phyloP scores from a whole-genome alignment of 2,797 vertebrate species.

The Poeciliopsis paucimaculata region DNA sequence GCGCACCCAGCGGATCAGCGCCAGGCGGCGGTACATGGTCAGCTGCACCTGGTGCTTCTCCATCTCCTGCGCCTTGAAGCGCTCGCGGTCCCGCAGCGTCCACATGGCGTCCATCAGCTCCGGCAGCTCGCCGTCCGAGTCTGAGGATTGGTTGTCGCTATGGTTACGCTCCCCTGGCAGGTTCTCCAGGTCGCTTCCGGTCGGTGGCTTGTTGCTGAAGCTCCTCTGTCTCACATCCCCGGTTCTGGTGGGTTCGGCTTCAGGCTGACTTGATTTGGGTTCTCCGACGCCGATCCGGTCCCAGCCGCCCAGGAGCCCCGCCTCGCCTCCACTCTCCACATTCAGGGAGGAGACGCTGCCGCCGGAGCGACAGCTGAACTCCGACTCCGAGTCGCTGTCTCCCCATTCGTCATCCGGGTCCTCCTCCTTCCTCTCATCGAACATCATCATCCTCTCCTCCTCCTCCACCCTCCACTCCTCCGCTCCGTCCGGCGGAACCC shows the following conservation, averaged over 20 bases:
- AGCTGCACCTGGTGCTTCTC: conserved; percentile 95
- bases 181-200: conserved; percentile 27
- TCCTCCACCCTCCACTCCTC: conserved; percentile 84
- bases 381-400: conserved; percentile 87
- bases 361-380: conserved; percentile 86
- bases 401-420: conserved; percentile 70
- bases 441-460: conserved; percentile 30
- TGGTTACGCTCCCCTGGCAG: conserved; percentile 28
- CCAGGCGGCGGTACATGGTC: conserved; percentile 96
- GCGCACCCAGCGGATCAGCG: conserved; percentile 94
- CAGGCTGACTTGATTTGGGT: conserved; percentile 37
- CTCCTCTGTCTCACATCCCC: neutral
- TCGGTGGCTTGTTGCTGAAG: conserved; percentile 36
- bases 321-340: conserved; percentile 78
- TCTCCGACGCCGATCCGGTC: conserved; percentile 74
- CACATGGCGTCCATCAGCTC: conserved; percentile 87
- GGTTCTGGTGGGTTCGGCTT: neutral
- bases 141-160: conserved; percentile 56
- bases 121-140: conserved; percentile 76
- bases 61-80: conserved; percentile 94
- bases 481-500: conserved; percentile 91
- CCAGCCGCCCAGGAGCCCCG: conserved; percentile 57
- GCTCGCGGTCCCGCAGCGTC: conserved; percentile 90
- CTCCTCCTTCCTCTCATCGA: conserved; percentile 66
- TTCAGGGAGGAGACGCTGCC: conserved; percentile 86